Percentiles rank a stretch among this genome's conserved stretches.
phyloP scores from a whole-genome alignment of 2,888 invertebrate species.

The Tipula lateralis region DNA sequence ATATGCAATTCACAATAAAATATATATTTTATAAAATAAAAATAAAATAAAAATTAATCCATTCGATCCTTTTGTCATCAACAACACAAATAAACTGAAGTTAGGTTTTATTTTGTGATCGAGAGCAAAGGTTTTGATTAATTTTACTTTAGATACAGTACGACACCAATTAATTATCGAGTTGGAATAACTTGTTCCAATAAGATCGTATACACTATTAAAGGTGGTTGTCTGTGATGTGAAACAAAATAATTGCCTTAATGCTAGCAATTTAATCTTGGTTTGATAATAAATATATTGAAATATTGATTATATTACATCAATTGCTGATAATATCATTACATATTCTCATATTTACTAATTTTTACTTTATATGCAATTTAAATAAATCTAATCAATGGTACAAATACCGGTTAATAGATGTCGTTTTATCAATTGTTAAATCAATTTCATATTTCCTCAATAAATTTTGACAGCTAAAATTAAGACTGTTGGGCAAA shows the following conservation, averaged over 20 bases:
- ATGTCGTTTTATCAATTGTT: too few species aligned
- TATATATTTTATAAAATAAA: not conserved
- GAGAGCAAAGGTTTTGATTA: not conserved
- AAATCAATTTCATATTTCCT: too few species aligned
- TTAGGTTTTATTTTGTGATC: not conserved
- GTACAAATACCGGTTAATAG: too few species aligned
- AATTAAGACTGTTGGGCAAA: too few species aligned
- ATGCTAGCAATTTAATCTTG: not conserved
- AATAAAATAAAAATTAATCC: not conserved
- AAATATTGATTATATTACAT: too few species aligned
- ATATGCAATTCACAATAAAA: not conserved
- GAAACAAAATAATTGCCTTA: not conserved
- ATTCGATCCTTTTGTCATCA: not conserved
- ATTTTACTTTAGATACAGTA: not conserved
- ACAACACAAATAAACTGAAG: constrained; percentile 3
- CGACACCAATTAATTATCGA: not conserved
- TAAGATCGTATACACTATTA: too few species aligned
- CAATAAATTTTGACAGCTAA: too few species aligned
- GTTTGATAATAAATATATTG: too few species aligned
- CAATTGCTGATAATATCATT: too few species aligned
- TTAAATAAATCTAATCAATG: too few species aligned
- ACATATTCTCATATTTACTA: too few species aligned
- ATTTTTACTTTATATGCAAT: too few species aligned
- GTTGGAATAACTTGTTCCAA: not conserved
- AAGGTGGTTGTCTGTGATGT: not conserved